These are phyloP conservation scores for Microchirus variegatus DNA, from an alignment of 2,797 vertebrate species.

Conservation along the genomic window DNA sequence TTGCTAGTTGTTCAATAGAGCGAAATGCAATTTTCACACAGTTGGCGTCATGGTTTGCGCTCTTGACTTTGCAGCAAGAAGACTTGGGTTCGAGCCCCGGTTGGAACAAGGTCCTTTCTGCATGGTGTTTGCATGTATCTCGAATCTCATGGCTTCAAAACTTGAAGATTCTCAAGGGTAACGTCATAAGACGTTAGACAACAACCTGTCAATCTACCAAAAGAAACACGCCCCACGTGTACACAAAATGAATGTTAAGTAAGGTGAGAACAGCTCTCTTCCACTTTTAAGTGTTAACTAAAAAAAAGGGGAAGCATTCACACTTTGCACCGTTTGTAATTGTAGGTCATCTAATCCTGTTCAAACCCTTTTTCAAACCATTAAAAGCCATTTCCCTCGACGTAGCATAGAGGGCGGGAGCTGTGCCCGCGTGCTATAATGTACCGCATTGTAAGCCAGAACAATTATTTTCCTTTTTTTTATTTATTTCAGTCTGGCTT, in stretches of 20 bases:
- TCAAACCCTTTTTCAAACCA: constrained; percentile 57
- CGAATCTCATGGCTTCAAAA: no score
- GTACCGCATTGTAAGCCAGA: constrained; percentile 71
- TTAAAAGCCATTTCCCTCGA: constrained; percentile 70
- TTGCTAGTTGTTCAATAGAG: no score
- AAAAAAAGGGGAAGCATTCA: constrained; percentile 47
- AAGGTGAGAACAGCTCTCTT: constrained; percentile 1
- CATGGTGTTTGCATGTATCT: no score
- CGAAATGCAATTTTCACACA: no score
- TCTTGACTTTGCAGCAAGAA: no score
- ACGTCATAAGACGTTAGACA: no score
- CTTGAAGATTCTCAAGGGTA: no score
- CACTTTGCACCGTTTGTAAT: constrained; percentile 58
- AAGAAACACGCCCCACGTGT: neutral
- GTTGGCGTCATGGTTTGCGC: no score
- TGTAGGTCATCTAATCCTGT: constrained; percentile 62
- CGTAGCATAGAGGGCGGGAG: constrained; percentile 51
- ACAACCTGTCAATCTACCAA: neutral
- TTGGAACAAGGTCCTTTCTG: no score
- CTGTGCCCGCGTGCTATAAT: constrained; percentile 44
- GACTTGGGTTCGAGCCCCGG: no score
- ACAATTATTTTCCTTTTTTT: constrained; percentile 67
- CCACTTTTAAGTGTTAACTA: constrained; percentile 14
- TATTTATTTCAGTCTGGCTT: constrained; percentile 59
- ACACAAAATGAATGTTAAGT: neutral